Evolutionary conservation across 2,797 vertebrate genomes (phyloP).

Genomic region (Acanthurus tractus): DNA sequence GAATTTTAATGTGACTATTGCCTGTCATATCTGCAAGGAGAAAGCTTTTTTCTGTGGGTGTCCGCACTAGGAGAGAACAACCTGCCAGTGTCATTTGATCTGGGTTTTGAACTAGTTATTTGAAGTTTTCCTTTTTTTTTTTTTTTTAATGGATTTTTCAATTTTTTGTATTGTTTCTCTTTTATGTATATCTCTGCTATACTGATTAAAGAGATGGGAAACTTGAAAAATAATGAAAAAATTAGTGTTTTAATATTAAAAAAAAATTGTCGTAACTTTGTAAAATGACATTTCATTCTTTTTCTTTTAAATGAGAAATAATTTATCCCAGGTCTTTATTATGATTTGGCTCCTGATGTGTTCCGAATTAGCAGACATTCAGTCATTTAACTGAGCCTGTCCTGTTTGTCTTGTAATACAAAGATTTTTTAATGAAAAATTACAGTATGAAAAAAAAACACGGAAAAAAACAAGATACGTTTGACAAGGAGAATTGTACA

Average conservation of each 20-base stretch:
- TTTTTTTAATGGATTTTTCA: not conserved
- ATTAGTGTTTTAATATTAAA: not conserved
- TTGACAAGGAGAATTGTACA: not conserved
- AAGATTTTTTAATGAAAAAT: not conserved
- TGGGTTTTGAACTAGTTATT: too few species aligned
- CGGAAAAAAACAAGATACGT: not conserved
- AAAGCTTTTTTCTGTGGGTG: too few species aligned
- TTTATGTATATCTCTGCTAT: not conserved
- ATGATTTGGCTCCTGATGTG: not conserved
- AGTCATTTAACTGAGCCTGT: not conserved
- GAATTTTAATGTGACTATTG: not conserved
- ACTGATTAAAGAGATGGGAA: not conserved
- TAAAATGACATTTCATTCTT: not conserved
- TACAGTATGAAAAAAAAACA: not conserved
- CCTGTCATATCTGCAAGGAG: not conserved
- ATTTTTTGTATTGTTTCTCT: not conserved
- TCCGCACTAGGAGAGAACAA: not conserved
- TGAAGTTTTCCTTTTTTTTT: not conserved
- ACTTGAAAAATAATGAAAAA: not conserved
- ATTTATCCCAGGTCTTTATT: not conserved
- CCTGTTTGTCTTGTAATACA: not conserved
- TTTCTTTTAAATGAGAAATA: not conserved
- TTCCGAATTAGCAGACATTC: not conserved
- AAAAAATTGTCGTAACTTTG: not conserved
- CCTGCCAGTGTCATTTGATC: not conserved